A percentile compares a stretch with the other conserved stretches of the same genome.
phyloP scores from a whole-genome alignment of 2,113 vertebrate species.

The Casuarius casuarius region DNA sequence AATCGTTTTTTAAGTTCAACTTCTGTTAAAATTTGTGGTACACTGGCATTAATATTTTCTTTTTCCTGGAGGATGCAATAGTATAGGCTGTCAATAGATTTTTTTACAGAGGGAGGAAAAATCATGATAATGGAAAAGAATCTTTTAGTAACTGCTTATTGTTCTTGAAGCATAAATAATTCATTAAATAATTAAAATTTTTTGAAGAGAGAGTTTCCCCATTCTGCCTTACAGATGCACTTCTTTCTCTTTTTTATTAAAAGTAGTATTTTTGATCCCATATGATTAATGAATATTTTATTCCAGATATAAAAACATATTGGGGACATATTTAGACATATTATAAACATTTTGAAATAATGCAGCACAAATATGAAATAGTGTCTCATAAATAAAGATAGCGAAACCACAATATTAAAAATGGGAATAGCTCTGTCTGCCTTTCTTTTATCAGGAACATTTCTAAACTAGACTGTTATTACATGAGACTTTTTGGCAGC shows the following conservation, averaged over 20 bases:
- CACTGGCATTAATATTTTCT: accelerated
- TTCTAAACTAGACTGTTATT: neutral
- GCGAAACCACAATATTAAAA: neutral
- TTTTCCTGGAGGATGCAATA: neutral
- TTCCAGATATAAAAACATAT: neutral
- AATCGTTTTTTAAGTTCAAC: neutral
- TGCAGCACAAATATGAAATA: neutral
- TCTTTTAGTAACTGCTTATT: neutral
- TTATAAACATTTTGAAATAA: neutral
- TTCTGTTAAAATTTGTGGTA: neutral
- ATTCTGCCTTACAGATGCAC: neutral
- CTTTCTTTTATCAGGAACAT: neutral
- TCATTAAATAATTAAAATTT: neutral
- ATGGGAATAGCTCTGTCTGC: neutral
- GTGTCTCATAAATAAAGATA: slow-evolving; percentile 24
- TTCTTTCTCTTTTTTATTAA: neutral
- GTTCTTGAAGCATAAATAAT: neutral
- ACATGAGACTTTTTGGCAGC: neutral
- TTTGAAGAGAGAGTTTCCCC: neutral
- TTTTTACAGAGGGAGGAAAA: neutral
- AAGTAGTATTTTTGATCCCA: neutral
- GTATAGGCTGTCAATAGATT: accelerated
- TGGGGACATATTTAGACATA: neutral
- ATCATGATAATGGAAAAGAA: neutral
- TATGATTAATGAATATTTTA: neutral